Base-by-base conservation (phyloP, 2,888 invertebrate genomes). In the Thecocarcelia acutangulata region DNA sequence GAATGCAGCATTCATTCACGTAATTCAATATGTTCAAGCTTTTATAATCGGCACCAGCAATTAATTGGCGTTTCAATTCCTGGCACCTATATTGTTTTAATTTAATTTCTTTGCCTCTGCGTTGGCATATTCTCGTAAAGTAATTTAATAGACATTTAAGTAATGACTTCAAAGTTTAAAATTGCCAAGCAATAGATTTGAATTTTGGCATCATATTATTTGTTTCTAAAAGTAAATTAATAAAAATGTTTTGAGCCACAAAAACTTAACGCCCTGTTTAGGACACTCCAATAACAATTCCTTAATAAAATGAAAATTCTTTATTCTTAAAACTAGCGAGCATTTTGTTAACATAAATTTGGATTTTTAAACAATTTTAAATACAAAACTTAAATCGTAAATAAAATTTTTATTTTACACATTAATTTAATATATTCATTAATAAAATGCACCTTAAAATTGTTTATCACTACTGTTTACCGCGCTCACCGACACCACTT, bases 391-490 rank as follows among this genome's bases (percentile, higher is more conserved):
- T 24, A 24, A 24, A 5, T 24, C 24, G 24, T 3, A 24, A 24
- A 5, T 24, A 6, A 33, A 9, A 33, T 6, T 33, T 33, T 33
- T 33, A 33, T 33, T 21, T 42, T 24, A 0, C 17, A 8, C 44
- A 59, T 59, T 24, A 42, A 59, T 42, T 44, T 15, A 2, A 42
- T 40, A 13, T n/a, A n/a, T n/a, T 24, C 24, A 24, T 40, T 19
- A 0, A 9, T 44, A 15, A 59, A 59, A n/a, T 37, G 40, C 21
- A 13, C 0, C 52, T 11, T 33, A 50, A 28, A 69, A 21, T 42
- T 12, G 21, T 24, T 52, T 61, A 44, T 61, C 61, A 52, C 61
- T 56, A 52, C 61, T 56, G 46, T 63, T 15, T 13, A 76, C 68
- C 76, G 33, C 76, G 69, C n/a, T 46, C 15, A 11, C 11, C 5